Conservation (phyloP, 2,888 invertebrate genomes). For the Pterostichus niger region DNA sequence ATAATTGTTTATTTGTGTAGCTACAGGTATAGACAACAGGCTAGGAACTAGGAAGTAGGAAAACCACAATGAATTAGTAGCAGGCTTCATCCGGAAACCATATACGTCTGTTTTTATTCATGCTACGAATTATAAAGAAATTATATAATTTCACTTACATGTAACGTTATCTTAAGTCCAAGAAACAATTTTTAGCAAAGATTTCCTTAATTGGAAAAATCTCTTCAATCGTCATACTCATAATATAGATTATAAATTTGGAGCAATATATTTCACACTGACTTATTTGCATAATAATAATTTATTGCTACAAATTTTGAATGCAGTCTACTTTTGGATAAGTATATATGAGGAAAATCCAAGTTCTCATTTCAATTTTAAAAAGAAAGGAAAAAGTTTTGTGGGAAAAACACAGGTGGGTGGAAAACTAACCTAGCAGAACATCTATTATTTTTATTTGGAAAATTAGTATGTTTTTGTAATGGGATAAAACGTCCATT, state of each 20-base stretch:
- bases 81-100: no score
- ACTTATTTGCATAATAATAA: conserved; percentile 12
- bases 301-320: conserved; percentile 13
- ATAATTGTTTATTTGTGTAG: no score
- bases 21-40: no score
- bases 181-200: no score
- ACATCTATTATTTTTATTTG: conserved; percentile 41
- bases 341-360: conserved; percentile 42
- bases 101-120: no score
- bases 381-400: conserved; percentile 3
- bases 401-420: conserved; percentile 31
- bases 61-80: no score
- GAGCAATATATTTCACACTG: conserved; percentile 3
- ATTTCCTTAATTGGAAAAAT: no score
- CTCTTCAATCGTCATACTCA: no score
- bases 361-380: not conserved
- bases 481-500: conserved; percentile 37
- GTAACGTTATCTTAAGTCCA: no score
- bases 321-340: conserved; percentile 26
- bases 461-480: conserved; percentile 41
- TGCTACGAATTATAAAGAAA: no score
- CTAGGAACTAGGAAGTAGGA: no score
- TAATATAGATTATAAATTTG: not conserved
- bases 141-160: no score
- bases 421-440: conserved; percentile 13